Evolutionary conservation across 1,140 invertebrate species (phyloP).

Genomic region (Charaxes varanes): DNA sequence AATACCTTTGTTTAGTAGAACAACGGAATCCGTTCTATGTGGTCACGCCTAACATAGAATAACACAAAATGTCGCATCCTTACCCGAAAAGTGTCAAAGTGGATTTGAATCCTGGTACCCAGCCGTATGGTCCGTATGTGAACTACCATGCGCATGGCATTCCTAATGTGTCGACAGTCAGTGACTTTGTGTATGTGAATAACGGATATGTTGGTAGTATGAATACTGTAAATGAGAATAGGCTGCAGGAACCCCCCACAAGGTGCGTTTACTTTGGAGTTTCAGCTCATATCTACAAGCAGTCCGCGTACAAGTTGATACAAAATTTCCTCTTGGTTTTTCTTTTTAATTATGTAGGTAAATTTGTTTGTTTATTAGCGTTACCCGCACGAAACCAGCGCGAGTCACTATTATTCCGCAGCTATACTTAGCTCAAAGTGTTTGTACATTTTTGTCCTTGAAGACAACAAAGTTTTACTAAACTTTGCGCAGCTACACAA

Average conservation of each 20-base stretch:
- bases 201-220: conserved; percentile 42
- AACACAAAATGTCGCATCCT: conserved; percentile 3
- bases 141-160: not conserved
- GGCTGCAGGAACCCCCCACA: conserved; percentile 27
- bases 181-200: conserved; percentile 52
- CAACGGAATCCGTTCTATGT: not conserved
- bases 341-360: too few relatives aligned
- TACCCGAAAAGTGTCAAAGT: conserved; percentile 15
- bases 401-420: too few relatives aligned
- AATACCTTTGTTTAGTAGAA: conserved; percentile 14
- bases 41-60: conserved; percentile 16
- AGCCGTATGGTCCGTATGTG: not conserved
- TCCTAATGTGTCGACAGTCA: conserved; percentile 14
- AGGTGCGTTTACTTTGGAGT: conserved; percentile 26
- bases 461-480: too few relatives aligned
- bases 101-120: not conserved
- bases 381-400: too few relatives aligned
- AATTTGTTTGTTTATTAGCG: too few relatives aligned
- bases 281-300: not conserved
- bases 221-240: conserved; percentile 28
- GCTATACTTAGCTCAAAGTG: too few relatives aligned
- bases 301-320: too few relatives aligned
- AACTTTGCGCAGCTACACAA: too few relatives aligned
- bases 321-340: too few relatives aligned
- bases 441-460: too few relatives aligned